Base-by-base conservation (phyloP, 2,113 vertebrate species). In the Leptodactylus fuscus region DNA sequence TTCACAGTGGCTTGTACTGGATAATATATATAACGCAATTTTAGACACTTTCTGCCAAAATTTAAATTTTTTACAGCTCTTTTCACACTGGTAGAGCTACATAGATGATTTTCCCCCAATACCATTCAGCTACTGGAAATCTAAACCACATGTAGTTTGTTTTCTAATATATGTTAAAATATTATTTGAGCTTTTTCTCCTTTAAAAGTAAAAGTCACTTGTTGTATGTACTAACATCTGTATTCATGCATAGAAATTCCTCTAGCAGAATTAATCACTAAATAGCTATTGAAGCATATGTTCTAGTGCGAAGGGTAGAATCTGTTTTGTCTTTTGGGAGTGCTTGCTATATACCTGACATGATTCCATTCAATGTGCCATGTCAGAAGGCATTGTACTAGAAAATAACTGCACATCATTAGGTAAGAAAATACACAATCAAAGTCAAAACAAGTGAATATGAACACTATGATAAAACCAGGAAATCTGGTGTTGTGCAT, bases 211-310 rank as follows among this genome's bases (percentile, higher is more conserved):
- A 78, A 32, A 53, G 32, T 32, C 46, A 48, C 13, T 32, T 80
- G 53, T 62, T 81, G 41, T 65, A 7, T 67, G 38, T 4, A 16
- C 22, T 46, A 81, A 81, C 58, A 81, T 81, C 58, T 65, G 36
- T 81, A 81, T 81, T 46, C 58, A 81, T 81, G 79, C 79, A 65
- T 16, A 81, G 53, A 81, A 65, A 65, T 46, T 65, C 24, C 58
- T 81, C 12, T 62, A 81, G 79, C 79, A 81, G 79, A 81, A 81
- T 65, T 65, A 62, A 65, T 81, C 46, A 13, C 48, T 46, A 65
- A 44, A 46, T 41, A 67, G 53, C 24, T 81, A 20, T 34, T 62
- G 53, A 81, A 81, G 79, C 79, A 81, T 67, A 81, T 67, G 38
- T 20, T 81, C 38, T 81, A 65, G 41, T 65, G 18, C 5, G 58